Evolutionary conservation across 2,888 invertebrate genomes (phyloP), one percentile per base, ranked within the genome.

Genomic region (Lepetodrilus schrolli): DNA sequence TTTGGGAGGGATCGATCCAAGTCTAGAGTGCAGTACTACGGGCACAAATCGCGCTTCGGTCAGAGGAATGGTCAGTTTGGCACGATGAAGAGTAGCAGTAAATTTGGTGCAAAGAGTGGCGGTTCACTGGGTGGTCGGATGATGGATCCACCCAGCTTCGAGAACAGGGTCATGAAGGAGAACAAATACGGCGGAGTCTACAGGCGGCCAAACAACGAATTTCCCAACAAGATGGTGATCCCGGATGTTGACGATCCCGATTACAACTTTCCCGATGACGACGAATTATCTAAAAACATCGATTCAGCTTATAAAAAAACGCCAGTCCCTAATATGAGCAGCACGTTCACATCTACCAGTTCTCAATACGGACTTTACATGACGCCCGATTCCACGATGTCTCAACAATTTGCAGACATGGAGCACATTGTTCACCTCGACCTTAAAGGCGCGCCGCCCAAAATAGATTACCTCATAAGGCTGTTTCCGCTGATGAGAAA

Each of bases 371-470:
- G n/a, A n/a, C n/a, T n/a, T n/a, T 73, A 69, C 37, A 23, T 26
- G 4, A 21, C 50, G 7, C 75, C 50, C 4, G 73, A 75, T 69
- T 43, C 72, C n/a, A 13, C 8, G 4, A 66, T 65, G 21, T 7
- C 20, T 50, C 71, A 74, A 1, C 73, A 66, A 30, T 77, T 79
- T 17, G 49, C 66, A 8, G 70, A 72, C 5, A 73, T 79, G 76
- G 49, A 78, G 5, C 71, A 94, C 74, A 92, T 95, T 17, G 94
- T 96, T 0, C 96, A 96, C 90, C 90, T 96, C 21, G 96, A 96
- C 90, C 90, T 96, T 7, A 96, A 96, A 90, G 95, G 96, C 2
- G 94, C 95, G 0, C 95, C 95, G 0, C 95, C 94, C 0, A 94
- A 93, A 81, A 84, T 94, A 1, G 76, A 81, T 5, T 92, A 90